Conservation (phyloP, 2,888 invertebrate genomes). For the Agrochola lota region DNA sequence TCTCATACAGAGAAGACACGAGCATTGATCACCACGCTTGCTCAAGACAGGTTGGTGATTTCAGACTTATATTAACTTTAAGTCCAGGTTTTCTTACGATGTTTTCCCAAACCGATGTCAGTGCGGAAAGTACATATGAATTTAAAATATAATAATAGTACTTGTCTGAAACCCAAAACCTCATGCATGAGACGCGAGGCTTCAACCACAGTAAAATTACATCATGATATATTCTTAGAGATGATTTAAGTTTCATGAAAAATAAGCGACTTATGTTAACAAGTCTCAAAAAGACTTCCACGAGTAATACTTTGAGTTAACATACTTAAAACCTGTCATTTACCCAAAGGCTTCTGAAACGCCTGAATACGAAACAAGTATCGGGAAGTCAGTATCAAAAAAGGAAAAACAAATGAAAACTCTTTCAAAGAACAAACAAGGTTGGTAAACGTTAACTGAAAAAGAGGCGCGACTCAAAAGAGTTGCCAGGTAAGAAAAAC, state of each 20-base stretch:
- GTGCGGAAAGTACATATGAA: too few relatives aligned
- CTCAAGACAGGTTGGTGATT: too few relatives aligned
- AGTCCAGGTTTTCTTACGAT: too few relatives aligned
- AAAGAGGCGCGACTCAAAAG: slow-evolving; percentile 55
- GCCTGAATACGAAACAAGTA: slow-evolving; percentile 14
- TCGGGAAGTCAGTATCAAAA: slow-evolving; percentile 34
- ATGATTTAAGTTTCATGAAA: not conserved
- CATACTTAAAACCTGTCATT: slow-evolving; percentile 28
- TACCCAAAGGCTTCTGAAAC: not conserved
- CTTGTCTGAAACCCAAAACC: too few relatives aligned
- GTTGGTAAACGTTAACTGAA: slow-evolving; percentile 30
- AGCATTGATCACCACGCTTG: too few relatives aligned
- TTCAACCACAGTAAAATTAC: too few relatives aligned
- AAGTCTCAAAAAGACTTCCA: not conserved
- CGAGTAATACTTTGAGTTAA: not conserved
- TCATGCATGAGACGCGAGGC: too few relatives aligned
- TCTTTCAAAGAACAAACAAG: slow-evolving; percentile 26
- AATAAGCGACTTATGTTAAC: not conserved
- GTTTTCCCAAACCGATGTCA: too few relatives aligned
- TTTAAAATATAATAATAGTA: too few relatives aligned
- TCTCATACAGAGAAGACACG: too few relatives aligned
- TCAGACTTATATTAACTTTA: too few relatives aligned
- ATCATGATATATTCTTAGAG: not conserved
- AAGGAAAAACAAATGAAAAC: slow-evolving; percentile 20
- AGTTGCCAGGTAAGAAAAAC: slow-evolving; percentile 62